These are phyloP conservation scores for Quadroppia sp. DNA, from an alignment of 2,888 invertebrate genomes.

Conservation along the genomic window DNA sequence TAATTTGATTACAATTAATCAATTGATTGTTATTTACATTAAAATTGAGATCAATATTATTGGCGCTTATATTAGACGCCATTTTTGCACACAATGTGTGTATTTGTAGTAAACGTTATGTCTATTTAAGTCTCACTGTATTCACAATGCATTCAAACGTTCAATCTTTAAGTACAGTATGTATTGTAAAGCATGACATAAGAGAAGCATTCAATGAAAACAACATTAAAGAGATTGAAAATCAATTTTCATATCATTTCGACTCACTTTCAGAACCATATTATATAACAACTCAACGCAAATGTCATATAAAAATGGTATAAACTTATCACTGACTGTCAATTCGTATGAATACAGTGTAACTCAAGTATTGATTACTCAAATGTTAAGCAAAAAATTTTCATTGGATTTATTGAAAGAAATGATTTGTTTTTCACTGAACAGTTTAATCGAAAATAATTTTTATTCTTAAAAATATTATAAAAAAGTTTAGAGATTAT, in stretches of 20 bases:
- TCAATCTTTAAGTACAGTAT: not conserved
- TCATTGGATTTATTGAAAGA: too few relatives aligned
- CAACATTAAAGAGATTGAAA: not conserved
- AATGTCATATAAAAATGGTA: not conserved
- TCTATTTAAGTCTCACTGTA: not conserved
- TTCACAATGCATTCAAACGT: not conserved
- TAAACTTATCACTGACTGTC: not conserved
- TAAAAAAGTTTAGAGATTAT: too few relatives aligned
- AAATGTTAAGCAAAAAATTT: too few relatives aligned
- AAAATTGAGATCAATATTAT: constrained; percentile 30
- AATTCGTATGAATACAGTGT: too few relatives aligned
- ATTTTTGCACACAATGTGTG: constrained; percentile 1
- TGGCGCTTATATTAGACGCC: constrained; percentile 33
- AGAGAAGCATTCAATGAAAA: not conserved
- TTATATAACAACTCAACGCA: not conserved
- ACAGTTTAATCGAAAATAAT: too few relatives aligned
- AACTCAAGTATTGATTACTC: too few relatives aligned
- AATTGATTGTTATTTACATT: not conserved
- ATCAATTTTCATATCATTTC: not conserved
- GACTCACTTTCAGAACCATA: not conserved
- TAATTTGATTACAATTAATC: not conserved
- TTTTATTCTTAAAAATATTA: too few relatives aligned
- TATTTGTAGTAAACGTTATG: too few relatives aligned
- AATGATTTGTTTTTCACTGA: too few relatives aligned
- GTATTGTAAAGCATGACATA: not conserved